Conservation (phyloP, 2,888 invertebrate species). For the Acleris emargana region DNA sequence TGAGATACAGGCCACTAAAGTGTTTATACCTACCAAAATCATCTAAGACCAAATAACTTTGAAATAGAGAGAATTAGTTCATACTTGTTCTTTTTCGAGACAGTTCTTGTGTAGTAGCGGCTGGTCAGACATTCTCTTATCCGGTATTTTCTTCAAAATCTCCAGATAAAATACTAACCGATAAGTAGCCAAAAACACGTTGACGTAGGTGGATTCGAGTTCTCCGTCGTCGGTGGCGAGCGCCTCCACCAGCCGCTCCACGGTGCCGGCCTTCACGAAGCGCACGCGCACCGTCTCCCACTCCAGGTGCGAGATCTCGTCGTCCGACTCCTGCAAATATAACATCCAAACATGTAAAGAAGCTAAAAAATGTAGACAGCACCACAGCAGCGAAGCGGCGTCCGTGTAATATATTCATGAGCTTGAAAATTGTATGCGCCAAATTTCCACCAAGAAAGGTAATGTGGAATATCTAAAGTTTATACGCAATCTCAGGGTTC, state of each 20-base stretch:
- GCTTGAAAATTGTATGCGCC: constrained; percentile 18
- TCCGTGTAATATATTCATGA: constrained; percentile 31
- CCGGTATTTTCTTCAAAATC: background rate
- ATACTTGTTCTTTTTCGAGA: too few relatives aligned
- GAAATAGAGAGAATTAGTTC: too few relatives aligned
- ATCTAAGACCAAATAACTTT: too few relatives aligned
- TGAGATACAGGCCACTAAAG: background rate
- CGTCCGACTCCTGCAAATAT: constrained; percentile 89
- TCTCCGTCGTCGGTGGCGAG: constrained; percentile 97
- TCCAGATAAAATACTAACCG: constrained; percentile 78
- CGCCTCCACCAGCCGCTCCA: constrained; percentile 96
- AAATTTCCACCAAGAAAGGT: constrained; percentile 17
- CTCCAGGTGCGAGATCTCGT: constrained; percentile 97
- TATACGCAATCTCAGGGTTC: constrained; percentile 11
- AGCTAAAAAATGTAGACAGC: constrained; percentile 1
- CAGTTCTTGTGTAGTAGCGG: too few relatives aligned
- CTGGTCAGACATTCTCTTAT: too few relatives aligned
- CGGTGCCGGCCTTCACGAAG: constrained; percentile 97
- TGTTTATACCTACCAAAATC: background rate
- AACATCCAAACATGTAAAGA: constrained; percentile 15
- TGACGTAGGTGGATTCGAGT: constrained; percentile 98
- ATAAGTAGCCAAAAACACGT: constrained; percentile 98
- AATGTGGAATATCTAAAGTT: constrained; percentile 10
- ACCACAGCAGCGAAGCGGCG: constrained; percentile 7
- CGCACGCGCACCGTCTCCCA: constrained; percentile 99